Base-by-base conservation (phyloP, 2,113 vertebrate genomes). In the Dicentrarchus labrax region DNA sequence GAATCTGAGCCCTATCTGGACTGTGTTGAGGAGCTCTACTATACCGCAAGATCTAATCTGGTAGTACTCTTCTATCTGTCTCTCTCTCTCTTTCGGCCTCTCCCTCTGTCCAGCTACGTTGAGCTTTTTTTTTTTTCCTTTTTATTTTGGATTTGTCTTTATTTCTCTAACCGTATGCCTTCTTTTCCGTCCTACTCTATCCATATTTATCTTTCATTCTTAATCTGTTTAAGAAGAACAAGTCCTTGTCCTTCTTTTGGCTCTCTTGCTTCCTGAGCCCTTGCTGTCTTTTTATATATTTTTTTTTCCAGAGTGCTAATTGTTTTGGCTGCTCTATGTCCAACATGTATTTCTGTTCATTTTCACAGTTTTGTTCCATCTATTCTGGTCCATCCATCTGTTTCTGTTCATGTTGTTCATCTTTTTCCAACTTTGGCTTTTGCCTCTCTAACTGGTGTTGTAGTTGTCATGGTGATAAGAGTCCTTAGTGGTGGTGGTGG, bases 11-110 rank as follows among this genome's bases (percentile, higher is more conserved):
- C 95, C 96, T 97, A 97, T 98, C 97, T 97, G 96, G 97, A 98
- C 97, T 97, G 95, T 98, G 97, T 97, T 96, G 98, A 98, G 96
- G 98, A 99, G 94, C 95, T 97, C 94, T 99, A 98, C 98, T 98
- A 98, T 98, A 98, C 98, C 96, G 98, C 98, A 96, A 98, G 97
- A 99, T 97, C 97, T 97, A 98, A 98, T 95, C 96, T 99, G 98
- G 98, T 99, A 99, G 96, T 94, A 94, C 88, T 93, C 88, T 88
- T 91, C 88, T 90, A 69, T 89, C 86, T 80, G 70, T 92, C 89
- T 85, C 88, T 92, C 82, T 76, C 51, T 80, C 64, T 71, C 56
- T 75, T 22, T 85, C 69, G 1, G n/a, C 65, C 78, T 88, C 72
- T 84, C 64, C 43, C 74, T 85, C 76, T 72, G 41, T 73, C 30